These are phyloP conservation scores for Chrysodeixis includens DNA, from an alignment of 2,888 invertebrate species.

Conservation along the genomic window DNA sequence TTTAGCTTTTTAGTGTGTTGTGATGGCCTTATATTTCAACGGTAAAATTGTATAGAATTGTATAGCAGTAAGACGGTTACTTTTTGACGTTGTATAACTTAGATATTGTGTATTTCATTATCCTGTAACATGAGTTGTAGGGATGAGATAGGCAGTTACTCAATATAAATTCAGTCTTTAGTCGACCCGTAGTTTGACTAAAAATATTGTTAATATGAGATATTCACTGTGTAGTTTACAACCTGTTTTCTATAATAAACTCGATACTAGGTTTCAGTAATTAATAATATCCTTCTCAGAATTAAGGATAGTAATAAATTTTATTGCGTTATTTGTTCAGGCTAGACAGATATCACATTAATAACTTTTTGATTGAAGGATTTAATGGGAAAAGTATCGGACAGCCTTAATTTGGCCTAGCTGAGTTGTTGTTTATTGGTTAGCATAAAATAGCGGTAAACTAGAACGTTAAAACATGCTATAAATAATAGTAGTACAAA, in stretches of 20 bases:
- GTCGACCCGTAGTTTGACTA: no score
- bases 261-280: not conserved
- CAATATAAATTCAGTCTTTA: no score
- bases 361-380: constrained; percentile 4
- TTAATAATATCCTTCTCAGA: not conserved
- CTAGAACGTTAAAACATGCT: no score
- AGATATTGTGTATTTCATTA: no score
- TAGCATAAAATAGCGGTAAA: not conserved
- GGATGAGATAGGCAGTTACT: no score
- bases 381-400: not conserved
- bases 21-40: no score
- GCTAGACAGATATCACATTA: not conserved
- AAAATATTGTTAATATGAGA: not conserved
- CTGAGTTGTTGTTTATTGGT: not conserved
- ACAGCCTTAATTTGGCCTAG: not conserved
- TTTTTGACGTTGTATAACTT: no score
- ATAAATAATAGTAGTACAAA: no score
- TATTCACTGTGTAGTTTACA: not conserved
- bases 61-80: no score
- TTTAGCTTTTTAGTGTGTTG: not conserved
- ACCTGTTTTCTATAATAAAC: not conserved
- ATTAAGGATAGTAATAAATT: constrained; percentile 1
- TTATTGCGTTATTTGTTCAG: constrained; percentile 1
- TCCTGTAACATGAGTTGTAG: no score
- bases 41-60: no score